phyloP scores from a whole-genome alignment of 2,797 vertebrate genomes.

The Sylvia borin region DNA sequence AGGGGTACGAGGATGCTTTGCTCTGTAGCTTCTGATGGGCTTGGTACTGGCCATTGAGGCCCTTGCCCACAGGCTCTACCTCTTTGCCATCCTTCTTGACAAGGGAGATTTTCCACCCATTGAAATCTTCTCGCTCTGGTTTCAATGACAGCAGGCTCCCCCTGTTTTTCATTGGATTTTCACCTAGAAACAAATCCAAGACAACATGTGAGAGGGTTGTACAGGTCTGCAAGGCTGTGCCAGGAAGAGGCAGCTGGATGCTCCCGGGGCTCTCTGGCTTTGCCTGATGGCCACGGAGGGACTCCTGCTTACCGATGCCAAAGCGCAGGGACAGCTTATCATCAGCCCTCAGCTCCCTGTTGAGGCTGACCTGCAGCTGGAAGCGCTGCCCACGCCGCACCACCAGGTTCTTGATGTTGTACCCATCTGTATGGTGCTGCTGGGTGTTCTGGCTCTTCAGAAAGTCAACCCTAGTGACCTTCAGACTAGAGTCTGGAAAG shows the following conservation, averaged over 20 bases:
- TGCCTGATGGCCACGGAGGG: rapidly evolving
- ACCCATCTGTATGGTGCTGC: conserved; percentile 42
- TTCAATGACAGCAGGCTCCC: conserved; percentile 29
- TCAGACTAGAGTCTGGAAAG: neutral
- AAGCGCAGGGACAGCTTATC: conserved; percentile 42
- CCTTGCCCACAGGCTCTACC: conserved; percentile 42
- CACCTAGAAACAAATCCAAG: conserved; percentile 17
- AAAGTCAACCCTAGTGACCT: conserved; percentile 35
- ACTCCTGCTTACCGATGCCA: neutral
- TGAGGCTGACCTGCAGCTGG: conserved; percentile 7
- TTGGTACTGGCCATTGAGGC: neutral
- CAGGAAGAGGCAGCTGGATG: neutral
- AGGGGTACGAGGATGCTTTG: neutral
- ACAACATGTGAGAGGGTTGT: neutral
- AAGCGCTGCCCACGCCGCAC: conserved; percentile 62
- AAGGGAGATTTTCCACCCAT: conserved; percentile 29
- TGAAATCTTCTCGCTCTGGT: neutral
- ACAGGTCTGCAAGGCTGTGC: rapidly evolving
- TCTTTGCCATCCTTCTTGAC: neutral
- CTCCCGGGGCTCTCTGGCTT: rapidly evolving
- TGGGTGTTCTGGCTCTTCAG: conserved; percentile 17
- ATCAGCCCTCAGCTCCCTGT: neutral
- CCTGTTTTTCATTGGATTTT: neutral
- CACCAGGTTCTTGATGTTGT: conserved; percentile 33
- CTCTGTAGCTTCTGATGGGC: neutral